phyloP scores from a whole-genome alignment of 2,797 vertebrate species.

The Podarcis siculus region DNA sequence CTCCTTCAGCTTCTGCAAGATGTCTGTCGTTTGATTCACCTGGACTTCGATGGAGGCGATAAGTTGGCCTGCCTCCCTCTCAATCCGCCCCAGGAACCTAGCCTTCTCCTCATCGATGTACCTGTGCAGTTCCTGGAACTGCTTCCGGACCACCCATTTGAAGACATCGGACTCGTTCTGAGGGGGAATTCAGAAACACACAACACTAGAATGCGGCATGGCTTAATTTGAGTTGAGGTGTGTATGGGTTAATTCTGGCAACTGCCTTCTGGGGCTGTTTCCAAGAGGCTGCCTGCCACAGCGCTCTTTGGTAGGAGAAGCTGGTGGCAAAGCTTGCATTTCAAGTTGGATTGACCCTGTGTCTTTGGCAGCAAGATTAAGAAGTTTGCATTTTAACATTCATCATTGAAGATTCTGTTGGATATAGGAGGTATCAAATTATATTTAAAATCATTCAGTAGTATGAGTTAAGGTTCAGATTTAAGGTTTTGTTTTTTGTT shows the following conservation, averaged over 20 bases:
- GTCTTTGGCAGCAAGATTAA: neutral
- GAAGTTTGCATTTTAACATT: neutral
- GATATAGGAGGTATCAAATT: neutral
- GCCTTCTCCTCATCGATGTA: constrained; percentile 85
- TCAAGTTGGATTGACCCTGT: neutral
- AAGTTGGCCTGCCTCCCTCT: constrained; percentile 77
- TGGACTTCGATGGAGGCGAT: constrained; percentile 83
- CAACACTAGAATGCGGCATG: neutral
- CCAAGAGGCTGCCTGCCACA: neutral
- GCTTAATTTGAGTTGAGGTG: neutral
- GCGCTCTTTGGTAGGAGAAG: neutral
- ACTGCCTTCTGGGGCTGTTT: neutral
- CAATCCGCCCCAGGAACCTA: constrained; percentile 79
- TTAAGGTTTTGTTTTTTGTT: too few species aligned
- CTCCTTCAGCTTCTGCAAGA: constrained; percentile 76
- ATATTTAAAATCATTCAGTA: neutral
- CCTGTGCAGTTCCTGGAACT: constrained; percentile 85
- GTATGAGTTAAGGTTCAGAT: neutral
- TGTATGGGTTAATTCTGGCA: neutral
- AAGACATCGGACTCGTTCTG: constrained; percentile 88
- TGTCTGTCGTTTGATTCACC: constrained; percentile 77
- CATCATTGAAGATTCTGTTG: neutral
- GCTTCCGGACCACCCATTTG: constrained; percentile 86
- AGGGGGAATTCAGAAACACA: neutral
- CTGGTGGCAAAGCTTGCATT: neutral